These are phyloP conservation scores for Campylomormyrus numenius DNA, from an alignment of 2,113 vertebrate genomes.

Conservation along the genomic window DNA sequence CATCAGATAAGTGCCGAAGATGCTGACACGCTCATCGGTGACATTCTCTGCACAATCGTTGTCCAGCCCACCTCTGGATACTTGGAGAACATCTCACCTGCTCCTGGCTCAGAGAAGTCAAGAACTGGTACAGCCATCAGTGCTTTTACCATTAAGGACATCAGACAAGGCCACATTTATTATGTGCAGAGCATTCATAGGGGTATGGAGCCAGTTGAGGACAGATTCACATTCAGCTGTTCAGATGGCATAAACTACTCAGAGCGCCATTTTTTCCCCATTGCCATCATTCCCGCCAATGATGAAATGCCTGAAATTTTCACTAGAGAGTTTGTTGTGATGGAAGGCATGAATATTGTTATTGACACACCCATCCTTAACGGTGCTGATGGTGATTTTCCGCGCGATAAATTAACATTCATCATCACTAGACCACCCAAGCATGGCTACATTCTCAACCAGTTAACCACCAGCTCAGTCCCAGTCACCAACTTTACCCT, in stretches of 20 bases:
- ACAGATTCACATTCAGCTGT: constrained; percentile 81
- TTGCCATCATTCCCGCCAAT: constrained; percentile 74
- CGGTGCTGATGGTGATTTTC: constrained; percentile 76
- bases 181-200: constrained; percentile 89
- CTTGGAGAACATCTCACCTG: constrained; percentile 87
- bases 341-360: constrained; percentile 89
- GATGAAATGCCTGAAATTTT: constrained; percentile 89
- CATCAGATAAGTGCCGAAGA: constrained; percentile 72
- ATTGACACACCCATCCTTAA: constrained; percentile 78
- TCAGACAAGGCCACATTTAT: constrained; percentile 72
- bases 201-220: constrained; percentile 81
- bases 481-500: constrained; percentile 76
- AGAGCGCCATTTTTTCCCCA: constrained; percentile 72
- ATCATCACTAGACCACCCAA: constrained; percentile 70
- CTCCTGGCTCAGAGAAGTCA: constrained; percentile 91
- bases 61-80: constrained; percentile 81
- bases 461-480: constrained; percentile 72
- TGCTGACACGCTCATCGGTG: constrained; percentile 72
- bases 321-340: constrained; percentile 77
- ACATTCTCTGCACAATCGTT: constrained; percentile 84
- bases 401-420: constrained; percentile 69
- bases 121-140: constrained; percentile 79
- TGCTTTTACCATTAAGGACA: constrained; percentile 81
- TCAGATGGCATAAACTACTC: constrained; percentile 91
- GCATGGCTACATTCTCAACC: constrained; percentile 78